Percentiles rank a stretch among this genome's conserved stretches.
Conservation (phyloP, 2,113 vertebrate genomes). For the Ancistrus triradiatus region DNA sequence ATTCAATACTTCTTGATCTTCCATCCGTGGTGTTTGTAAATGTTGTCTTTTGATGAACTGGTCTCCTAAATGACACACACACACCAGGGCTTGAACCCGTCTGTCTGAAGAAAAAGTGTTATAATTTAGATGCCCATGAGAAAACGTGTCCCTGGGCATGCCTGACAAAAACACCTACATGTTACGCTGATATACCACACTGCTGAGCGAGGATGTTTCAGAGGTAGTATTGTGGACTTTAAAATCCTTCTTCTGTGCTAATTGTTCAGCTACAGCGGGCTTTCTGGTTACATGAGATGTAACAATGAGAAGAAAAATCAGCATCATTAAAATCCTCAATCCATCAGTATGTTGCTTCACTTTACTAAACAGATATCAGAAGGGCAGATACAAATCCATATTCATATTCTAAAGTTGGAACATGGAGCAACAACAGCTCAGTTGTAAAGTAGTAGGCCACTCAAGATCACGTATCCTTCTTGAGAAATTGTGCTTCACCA, state of each 20-base stretch:
- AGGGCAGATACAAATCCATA: no score
- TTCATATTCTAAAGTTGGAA: no score
- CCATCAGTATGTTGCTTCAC: not conserved
- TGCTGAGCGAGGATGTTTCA: conserved; percentile 17
- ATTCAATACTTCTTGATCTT: conserved; percentile 48
- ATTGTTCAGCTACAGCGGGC: conserved; percentile 4
- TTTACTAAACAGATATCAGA: no score
- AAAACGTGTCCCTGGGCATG: conserved; percentile 19
- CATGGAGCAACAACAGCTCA: no score
- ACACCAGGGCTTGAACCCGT: conserved; percentile 48
- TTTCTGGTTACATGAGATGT: conserved; percentile 12
- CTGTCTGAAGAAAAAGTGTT: conserved; percentile 48
- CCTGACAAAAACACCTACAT: conserved; percentile 34
- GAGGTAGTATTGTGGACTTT: conserved; percentile 28
- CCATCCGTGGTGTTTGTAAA: conserved; percentile 42
- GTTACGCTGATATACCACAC: conserved; percentile 26
- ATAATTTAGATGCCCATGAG: conserved; percentile 34
- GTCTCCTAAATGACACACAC: conserved; percentile 33
- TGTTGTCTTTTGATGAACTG: conserved; percentile 51
- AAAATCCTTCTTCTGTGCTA: not conserved
- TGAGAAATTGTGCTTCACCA: no score
- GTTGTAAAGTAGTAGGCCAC: no score
- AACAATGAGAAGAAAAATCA: not conserved
- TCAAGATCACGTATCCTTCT: no score
- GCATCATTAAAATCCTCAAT: no score